Base-by-base conservation (phyloP, 2,888 invertebrate species). In the Meiosimyza platycephala region DNA sequence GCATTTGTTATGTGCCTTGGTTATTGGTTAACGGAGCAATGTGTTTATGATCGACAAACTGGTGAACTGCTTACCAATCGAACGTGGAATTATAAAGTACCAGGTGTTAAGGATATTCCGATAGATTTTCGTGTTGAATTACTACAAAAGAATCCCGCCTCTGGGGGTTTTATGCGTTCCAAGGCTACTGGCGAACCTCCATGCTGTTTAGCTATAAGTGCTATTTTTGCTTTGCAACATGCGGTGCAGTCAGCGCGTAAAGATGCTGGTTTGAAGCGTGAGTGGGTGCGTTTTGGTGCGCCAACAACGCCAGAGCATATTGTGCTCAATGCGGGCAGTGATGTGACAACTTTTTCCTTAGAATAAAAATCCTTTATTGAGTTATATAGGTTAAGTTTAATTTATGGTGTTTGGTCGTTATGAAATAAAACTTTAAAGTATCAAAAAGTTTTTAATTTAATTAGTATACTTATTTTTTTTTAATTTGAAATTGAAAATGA, bases 81-180 rank as follows among this genome's bases (percentile, higher is more conserved):
- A 55, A 94, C 95, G 2, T 95, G 95, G 95, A 92, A 89, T 54
- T 94, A 94, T 81, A 93, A 93, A 78, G 90, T 91, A 2, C 93
- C 93, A 0, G 92, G 93, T 0, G 90, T 91, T 0, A 93, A 93
- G 80, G 94, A 94, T 78, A 93, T 94, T 79, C 94, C 94, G 0
- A 89, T 91, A 15, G 93, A 94, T 83, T 92, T 94, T 78, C 89
- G 93, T 74, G 87, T 94, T 4, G 91, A 91, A 76, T 90, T 94
- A 75, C 87, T 90, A 16, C 90, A 91, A 77, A 92, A 93, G 78
- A 88, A 89, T 22, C 88, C 89, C 1, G 94, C 93, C 83, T 88
- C 89, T 0, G 80, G 86, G 13, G 93, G 93, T 16, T 90, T 93
- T 11, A 85, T 93, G 68, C 89, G 93, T 73, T 93, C 88, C 0